Conservation (phyloP, 1,140 invertebrate genomes). For the Caerostris extrusa region DNA sequence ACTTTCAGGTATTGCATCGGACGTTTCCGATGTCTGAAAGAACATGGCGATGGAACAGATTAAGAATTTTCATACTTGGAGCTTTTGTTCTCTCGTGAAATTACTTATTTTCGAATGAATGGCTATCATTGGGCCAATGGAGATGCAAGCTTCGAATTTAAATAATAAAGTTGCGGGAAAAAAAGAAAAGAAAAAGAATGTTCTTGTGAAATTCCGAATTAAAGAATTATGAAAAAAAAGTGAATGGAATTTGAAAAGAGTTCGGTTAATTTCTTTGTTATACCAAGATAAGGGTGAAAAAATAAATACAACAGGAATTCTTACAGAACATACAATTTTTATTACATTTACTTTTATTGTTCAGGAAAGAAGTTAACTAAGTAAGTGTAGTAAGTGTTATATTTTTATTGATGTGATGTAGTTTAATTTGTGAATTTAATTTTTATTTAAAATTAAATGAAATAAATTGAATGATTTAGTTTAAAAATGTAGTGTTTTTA, state of each 20-base stretch:
- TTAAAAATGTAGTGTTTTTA: too few relatives aligned
- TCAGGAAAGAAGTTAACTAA: too few relatives aligned
- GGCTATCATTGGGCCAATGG: background rate
- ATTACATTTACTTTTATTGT: too few relatives aligned
- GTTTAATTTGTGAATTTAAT: too few relatives aligned
- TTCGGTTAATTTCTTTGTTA: background rate
- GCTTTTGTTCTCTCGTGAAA: background rate
- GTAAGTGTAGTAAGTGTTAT: too few relatives aligned
- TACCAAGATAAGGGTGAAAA: background rate
- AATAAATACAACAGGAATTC: background rate
- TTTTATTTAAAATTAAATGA: too few relatives aligned
- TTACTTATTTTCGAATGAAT: background rate
- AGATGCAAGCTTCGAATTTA: background rate
- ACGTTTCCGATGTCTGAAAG: background rate
- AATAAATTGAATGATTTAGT: too few relatives aligned
- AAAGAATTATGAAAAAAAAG: background rate
- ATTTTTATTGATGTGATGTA: too few relatives aligned
- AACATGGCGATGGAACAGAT: background rate
- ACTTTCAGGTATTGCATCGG: slow-evolving; percentile 2
- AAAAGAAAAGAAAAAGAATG: background rate
- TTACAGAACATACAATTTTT: background rate
- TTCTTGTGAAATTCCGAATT: background rate
- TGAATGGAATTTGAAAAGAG: background rate
- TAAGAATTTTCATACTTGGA: background rate
- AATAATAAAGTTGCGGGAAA: background rate